Evolutionary conservation across 2,113 vertebrate species (phyloP).

Genomic region (Galeopterus variegatus): DNA sequence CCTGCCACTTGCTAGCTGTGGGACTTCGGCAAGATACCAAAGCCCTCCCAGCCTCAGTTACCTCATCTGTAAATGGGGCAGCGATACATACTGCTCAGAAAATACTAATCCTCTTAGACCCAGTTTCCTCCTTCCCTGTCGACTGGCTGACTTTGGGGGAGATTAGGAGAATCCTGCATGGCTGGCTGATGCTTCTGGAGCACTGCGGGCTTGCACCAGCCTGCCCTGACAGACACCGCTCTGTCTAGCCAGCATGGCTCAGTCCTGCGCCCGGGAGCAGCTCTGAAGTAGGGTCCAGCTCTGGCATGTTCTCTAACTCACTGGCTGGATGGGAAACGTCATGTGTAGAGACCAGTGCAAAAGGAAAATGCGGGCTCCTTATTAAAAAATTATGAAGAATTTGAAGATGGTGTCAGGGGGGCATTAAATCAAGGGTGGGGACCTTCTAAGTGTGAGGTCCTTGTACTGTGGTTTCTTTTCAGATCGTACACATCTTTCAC

Average conservation of each 20-base stretch:
- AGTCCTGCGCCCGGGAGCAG: fast-evolving
- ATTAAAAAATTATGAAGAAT: neutral
- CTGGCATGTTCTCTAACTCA: neutral
- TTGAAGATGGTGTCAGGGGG: neutral
- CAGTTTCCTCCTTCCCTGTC: neutral
- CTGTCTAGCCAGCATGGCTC: fast-evolving
- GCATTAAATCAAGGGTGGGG: fast-evolving
- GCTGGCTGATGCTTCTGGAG: no score
- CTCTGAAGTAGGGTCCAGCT: neutral
- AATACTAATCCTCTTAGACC: fast-evolving
- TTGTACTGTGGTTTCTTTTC: no score
- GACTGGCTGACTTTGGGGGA: neutral
- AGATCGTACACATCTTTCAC: no score
- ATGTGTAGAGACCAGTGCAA: neutral
- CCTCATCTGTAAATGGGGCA: neutral
- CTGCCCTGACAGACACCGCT: neutral
- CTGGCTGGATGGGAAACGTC: fast-evolving
- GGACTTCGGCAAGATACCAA: neutral
- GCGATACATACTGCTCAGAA: neutral
- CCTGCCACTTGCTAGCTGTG: neutral
- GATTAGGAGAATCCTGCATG: neutral
- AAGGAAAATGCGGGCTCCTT: neutral
- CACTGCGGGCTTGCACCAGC: neutral
- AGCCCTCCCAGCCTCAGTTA: neutral
- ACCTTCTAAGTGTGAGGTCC: neutral